These are phyloP conservation scores for Phycodurus eques DNA, from an alignment of 2,113 vertebrate genomes.

Conservation along the genomic window DNA sequence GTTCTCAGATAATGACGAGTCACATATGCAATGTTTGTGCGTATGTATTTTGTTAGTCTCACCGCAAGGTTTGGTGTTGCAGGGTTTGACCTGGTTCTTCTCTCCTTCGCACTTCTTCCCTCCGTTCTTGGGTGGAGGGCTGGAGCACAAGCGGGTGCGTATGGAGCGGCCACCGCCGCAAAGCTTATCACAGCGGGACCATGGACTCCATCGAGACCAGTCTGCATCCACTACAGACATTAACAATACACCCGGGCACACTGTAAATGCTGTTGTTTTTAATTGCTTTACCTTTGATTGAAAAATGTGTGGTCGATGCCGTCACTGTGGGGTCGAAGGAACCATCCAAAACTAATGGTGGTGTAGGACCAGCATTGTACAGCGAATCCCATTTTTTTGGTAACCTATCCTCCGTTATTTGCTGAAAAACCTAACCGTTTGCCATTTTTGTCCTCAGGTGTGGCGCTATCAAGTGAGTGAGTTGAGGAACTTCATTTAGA, in stretches of 20 bases:
- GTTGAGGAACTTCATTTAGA: too few species aligned
- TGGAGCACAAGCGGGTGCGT: slow-evolving; percentile 80
- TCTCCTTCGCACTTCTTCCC: slow-evolving; percentile 79
- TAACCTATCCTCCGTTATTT: too few species aligned
- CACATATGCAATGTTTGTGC: not conserved
- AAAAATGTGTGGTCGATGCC: not conserved
- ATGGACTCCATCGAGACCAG: slow-evolving; percentile 87
- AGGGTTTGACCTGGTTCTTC: slow-evolving; percentile 81
- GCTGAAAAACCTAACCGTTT: too few species aligned
- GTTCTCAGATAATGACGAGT: slow-evolving; percentile 8
- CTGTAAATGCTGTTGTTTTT: not conserved
- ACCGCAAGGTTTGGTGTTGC: slow-evolving; percentile 84
- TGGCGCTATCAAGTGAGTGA: too few species aligned
- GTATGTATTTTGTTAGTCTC: slow-evolving; percentile 22
- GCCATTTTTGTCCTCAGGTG: too few species aligned
- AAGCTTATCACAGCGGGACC: slow-evolving; percentile 83
- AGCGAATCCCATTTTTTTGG: too few species aligned
- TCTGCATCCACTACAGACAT: slow-evolving; percentile 75
- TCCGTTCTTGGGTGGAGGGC: slow-evolving; percentile 87
- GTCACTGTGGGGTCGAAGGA: too few species aligned
- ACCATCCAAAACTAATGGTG: too few species aligned
- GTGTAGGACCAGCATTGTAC: too few species aligned
- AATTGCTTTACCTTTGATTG: not conserved
- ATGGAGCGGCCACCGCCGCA: slow-evolving; percentile 82
- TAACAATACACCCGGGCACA: not conserved